Percentiles rank a stretch among this genome's conserved stretches.
These are phyloP conservation scores for Dasypolia templi DNA, from an alignment of 2,888 invertebrate species.

Conservation along the genomic window DNA sequence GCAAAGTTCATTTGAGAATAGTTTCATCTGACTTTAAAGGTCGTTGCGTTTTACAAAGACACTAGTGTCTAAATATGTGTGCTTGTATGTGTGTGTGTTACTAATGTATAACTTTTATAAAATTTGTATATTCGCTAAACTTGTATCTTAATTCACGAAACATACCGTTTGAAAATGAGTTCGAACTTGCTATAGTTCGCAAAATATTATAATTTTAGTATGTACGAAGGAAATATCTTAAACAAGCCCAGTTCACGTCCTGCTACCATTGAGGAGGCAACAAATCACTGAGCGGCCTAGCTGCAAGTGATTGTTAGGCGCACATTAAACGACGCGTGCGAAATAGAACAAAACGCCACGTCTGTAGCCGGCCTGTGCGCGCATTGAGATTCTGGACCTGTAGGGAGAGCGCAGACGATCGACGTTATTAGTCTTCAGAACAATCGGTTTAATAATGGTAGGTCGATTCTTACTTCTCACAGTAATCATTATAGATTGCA, in stretches of 20 bases:
- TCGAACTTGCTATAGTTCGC: not conserved
- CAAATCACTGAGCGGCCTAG: conserved; percentile 69
- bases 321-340: conserved; percentile 76
- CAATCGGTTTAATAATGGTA: conserved; percentile 24
- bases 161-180: not conserved
- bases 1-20: conserved; percentile 32
- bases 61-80: no score
- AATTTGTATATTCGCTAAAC: no score
- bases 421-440: conserved; percentile 30
- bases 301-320: conserved; percentile 80
- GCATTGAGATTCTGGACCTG: conserved; percentile 66
- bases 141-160: not conserved
- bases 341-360: conserved; percentile 77
- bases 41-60: conserved; percentile 12
- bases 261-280: conserved; percentile 70
- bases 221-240: not conserved
- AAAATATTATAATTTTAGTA: not conserved
- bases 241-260: not conserved
- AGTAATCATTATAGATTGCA: conserved; percentile 4
- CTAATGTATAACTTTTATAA: no score
- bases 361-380: conserved; percentile 64
- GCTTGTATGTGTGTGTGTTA: no score
- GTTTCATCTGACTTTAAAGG: conserved; percentile 32
- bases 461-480: conserved; percentile 18
- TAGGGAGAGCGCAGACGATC: conserved; percentile 49